Base-by-base conservation (phyloP, 2,888 invertebrate species). In the Pheosia tremula region DNA sequence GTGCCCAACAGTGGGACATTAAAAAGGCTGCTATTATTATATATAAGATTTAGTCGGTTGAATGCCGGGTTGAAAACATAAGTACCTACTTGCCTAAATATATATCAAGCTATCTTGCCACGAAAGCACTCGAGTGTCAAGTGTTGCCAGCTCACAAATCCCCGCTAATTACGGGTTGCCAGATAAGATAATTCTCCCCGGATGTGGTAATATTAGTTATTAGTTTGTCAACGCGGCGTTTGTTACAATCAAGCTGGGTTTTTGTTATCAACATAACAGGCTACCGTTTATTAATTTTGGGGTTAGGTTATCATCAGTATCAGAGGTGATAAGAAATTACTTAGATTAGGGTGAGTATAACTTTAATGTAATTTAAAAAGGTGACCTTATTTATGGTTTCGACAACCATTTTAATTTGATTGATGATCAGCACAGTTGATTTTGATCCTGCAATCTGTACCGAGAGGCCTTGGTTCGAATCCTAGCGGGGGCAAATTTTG, bases 281-380 rank as follows among this genome's bases (percentile, higher is more conserved):
- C 88, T 87, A 88, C 89, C 84, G 87, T 81, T 87, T 87, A 88
- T 88, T 88, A 87, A 86, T 85, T 85, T 84, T 72, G 76, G 74
- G 74, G 62, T 58, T 67, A 64, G 72, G 65, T 60, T 66, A 67
- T 78, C 76, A 24, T 50, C 3, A 50, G 66, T 43, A 9, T 8
- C 68, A 56, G 58, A 61, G 62, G 59, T 70, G 62, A 63, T 62
- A 61, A 64, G 52, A 57, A 64, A 9, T 1, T 3, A 7, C 5
- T 61, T 53, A 57, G 61, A 62, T 58, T 64, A 45, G 52, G 39
- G 39, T 6, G 39, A 39, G 39, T 39, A 7, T 3, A 3, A 3
- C 39, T 6, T 5, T 39, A 39, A 39, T 39, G 39, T 6, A 39
- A 39, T 24, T 24, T 24, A 24, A 24, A 24, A 24, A 24, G 24